Evolutionary conservation across 2,797 vertebrate species (phyloP).

Genomic region (Hydrophis major): DNA sequence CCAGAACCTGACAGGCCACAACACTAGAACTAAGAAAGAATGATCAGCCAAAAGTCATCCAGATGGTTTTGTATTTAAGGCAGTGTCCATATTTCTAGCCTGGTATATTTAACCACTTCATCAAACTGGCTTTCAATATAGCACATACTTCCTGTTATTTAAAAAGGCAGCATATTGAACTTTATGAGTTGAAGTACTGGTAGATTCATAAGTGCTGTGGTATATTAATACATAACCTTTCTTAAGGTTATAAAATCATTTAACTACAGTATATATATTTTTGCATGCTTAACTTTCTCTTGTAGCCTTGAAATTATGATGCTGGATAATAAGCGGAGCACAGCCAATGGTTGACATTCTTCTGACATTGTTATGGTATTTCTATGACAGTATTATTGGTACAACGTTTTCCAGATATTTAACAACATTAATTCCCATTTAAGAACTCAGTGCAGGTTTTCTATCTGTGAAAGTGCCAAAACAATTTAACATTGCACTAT

Average conservation of each 20-base stretch:
- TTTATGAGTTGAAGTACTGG: neutral
- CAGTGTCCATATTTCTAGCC: neutral
- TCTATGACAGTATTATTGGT: neutral
- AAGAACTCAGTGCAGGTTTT: neutral
- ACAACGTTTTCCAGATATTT: neutral
- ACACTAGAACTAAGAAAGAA: neutral
- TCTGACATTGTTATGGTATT: conserved; percentile 7
- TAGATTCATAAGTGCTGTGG: neutral
- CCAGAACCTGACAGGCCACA: too few species aligned
- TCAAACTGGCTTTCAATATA: neutral
- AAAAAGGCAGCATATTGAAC: neutral
- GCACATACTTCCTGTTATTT: neutral
- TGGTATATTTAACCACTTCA: neutral
- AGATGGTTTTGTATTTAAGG: neutral
- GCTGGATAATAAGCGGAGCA: neutral
- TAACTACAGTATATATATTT: neutral
- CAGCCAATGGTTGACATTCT: conserved; percentile 3
- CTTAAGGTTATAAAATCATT: neutral
- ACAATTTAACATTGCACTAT: neutral
- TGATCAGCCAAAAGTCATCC: neutral
- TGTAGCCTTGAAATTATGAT: neutral
- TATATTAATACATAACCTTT: neutral
- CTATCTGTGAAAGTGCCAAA: neutral
- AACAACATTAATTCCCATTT: neutral
- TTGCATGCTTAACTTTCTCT: neutral